Conservation (phyloP, 2,888 invertebrate species). For the Eilema sororculum region DNA sequence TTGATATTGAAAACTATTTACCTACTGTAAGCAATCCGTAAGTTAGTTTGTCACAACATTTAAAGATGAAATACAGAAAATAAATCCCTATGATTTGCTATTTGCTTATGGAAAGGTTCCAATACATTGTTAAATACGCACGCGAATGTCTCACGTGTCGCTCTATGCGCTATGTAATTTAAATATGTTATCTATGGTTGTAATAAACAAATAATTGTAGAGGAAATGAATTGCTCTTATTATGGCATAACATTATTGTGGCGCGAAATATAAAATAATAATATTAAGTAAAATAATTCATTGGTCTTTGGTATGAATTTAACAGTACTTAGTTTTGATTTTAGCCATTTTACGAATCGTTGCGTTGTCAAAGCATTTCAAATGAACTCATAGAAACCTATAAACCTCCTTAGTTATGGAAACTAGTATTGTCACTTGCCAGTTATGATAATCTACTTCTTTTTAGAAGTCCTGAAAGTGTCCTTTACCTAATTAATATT, state of each 20-base stretch:
- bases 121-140: not conserved
- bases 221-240: not conserved
- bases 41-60: not conserved
- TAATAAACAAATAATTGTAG: constrained; percentile 55
- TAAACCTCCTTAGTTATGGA: too few relatives aligned
- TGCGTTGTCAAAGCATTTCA: too few relatives aligned
- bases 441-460: too few relatives aligned
- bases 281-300: too few relatives aligned
- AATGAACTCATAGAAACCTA: too few relatives aligned
- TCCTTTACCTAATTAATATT: too few relatives aligned
- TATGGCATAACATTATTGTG: not conserved
- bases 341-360: too few relatives aligned
- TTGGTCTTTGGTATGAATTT: too few relatives aligned
- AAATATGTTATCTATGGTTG: constrained; percentile 59
- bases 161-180: constrained; percentile 47
- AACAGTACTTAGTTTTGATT: too few relatives aligned
- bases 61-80: not conserved
- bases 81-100: not conserved
- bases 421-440: too few relatives aligned
- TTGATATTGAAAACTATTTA: not conserved
- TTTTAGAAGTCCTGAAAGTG: too few relatives aligned
- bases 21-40: not conserved
- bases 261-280: not conserved
- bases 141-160: constrained; percentile 34
- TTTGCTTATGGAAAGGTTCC: not conserved